Evolutionary conservation across 1,140 invertebrate genomes (phyloP), one percentile per base, ranked within the genome.

Genomic region (Pseudachorutes palmiensis): DNA sequence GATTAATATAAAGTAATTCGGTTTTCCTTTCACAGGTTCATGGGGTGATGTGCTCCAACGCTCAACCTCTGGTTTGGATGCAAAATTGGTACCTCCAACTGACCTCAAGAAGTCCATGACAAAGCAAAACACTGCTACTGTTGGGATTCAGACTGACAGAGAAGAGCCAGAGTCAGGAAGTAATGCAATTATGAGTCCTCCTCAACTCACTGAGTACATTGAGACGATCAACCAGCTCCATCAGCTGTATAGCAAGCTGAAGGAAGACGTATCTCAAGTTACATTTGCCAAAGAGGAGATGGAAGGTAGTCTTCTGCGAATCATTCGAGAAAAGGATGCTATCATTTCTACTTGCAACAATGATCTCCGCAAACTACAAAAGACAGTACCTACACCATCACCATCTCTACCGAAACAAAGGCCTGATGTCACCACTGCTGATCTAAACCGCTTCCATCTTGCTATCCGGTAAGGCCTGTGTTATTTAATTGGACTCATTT

Each of bases 91-190:
- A n/a, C n/a, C n/a, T n/a, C n/a, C n/a, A n/a, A n/a, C n/a, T n/a
- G n/a, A n/a, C n/a, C n/a, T n/a, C n/a, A n/a, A n/a, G n/a, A n/a
- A n/a, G n/a, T n/a, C n/a, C n/a, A n/a, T n/a, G n/a, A n/a, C n/a
- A n/a, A n/a, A n/a, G n/a, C n/a, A n/a, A n/a, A n/a, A n/a, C 5
- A 41, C 5, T 41, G 19, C 36, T 41, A 19, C 19, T 5, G 19
- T 41, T 41, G 51, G 51, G 24, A 55, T 22, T 55, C 51, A 55
- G 51, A 55, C 51, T 19, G 51, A 55, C 5, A 55, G 24, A 14
- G 14, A 55, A 12, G 9, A 9, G 9, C 36, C 36, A 45, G 36
- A 19, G 36, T 45, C 36, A 19, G 19, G 9, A 45, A 45, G 9
- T 45, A 45, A 19, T 45, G 36, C 9, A 12, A 19, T 45, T 22